Conservation (phyloP, 2,113 vertebrate species). For the Paratilapia polleni region DNA sequence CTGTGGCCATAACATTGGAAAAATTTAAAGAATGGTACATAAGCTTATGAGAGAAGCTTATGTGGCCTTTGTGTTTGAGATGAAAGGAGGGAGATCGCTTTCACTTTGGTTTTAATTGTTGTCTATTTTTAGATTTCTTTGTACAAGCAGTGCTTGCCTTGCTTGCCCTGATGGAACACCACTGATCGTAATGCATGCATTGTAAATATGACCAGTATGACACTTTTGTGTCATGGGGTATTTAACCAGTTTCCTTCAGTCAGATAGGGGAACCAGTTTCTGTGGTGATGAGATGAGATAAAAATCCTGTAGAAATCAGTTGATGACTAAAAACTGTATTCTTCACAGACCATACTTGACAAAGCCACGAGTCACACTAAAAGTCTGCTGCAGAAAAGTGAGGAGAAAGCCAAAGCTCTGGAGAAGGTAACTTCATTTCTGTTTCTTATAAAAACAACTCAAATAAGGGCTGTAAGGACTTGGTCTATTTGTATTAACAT, state of each 20-base stretch:
- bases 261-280: not conserved
- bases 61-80: not conserved
- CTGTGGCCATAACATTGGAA: too few relatives aligned
- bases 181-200: not conserved
- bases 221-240: not conserved
- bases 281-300: not conserved
- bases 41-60: accelerated
- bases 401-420: slow-evolving; percentile 86
- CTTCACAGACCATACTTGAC: slow-evolving; percentile 85
- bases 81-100: accelerated
- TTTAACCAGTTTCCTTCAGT: not conserved
- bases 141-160: not conserved
- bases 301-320: not conserved
- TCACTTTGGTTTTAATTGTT: not conserved
- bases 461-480: slow-evolving; percentile 28
- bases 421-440: slow-evolving; percentile 85
- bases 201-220: not conserved
- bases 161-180: not conserved
- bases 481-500: slow-evolving; percentile 20
- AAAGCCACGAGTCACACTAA: slow-evolving; percentile 92
- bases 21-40: too few relatives aligned
- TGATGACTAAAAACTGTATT: not conserved
- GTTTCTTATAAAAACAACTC: not conserved
- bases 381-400: slow-evolving; percentile 87
- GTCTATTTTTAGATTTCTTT: not conserved